These are phyloP conservation scores for Zaprionus vittiger DNA, from an alignment of 1,140 invertebrate species.

Conservation along the genomic window DNA sequence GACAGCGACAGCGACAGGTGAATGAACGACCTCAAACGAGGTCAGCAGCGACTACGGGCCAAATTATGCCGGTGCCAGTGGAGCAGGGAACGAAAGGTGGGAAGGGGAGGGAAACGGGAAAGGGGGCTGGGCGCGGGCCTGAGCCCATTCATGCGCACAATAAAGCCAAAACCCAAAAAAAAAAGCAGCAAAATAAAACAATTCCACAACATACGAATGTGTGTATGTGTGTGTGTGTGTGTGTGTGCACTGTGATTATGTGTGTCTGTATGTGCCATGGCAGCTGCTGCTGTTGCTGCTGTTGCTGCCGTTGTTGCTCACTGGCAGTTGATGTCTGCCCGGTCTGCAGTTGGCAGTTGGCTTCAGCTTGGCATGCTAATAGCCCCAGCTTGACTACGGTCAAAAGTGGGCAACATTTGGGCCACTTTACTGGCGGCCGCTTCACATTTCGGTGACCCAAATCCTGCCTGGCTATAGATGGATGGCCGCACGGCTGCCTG, in stretches of 20 bases:
- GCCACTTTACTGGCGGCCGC: slow-evolving; percentile 71
- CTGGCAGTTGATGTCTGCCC: slow-evolving; percentile 42
- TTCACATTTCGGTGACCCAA: slow-evolving; percentile 77
- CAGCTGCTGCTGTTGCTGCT: slow-evolving; percentile 10
- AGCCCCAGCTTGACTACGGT: slow-evolving; percentile 25
- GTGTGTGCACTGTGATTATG: slow-evolving; percentile 21
- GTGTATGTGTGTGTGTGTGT: slow-evolving; percentile 18
- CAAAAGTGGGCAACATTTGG: slow-evolving; percentile 76
- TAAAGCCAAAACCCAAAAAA: slow-evolving; percentile 64
- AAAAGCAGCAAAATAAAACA: slow-evolving; percentile 32
- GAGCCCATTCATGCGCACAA: slow-evolving; percentile 75
- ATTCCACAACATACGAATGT: slow-evolving; percentile 49
- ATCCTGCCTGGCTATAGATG: slow-evolving; percentile 54
- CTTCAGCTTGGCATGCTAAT: slow-evolving; percentile 54
- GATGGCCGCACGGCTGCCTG: slow-evolving; percentile 42
- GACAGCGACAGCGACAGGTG: slow-evolving; percentile 68
- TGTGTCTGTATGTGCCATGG: slow-evolving; percentile 5
- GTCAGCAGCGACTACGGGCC: slow-evolving; percentile 62
- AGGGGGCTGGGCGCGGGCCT: slow-evolving; percentile 32
- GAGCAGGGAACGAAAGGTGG: slow-evolving; percentile 7
- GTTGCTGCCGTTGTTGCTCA: slow-evolving; percentile 24
- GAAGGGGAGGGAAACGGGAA: slow-evolving; percentile 12
- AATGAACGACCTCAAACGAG: slow-evolving; percentile 84
- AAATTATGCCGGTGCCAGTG: slow-evolving; percentile 44
- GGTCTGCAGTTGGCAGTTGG: slow-evolving; percentile 48